Conservation (phyloP, 2,797 vertebrate genomes). For the Pempheris klunzingeri region DNA sequence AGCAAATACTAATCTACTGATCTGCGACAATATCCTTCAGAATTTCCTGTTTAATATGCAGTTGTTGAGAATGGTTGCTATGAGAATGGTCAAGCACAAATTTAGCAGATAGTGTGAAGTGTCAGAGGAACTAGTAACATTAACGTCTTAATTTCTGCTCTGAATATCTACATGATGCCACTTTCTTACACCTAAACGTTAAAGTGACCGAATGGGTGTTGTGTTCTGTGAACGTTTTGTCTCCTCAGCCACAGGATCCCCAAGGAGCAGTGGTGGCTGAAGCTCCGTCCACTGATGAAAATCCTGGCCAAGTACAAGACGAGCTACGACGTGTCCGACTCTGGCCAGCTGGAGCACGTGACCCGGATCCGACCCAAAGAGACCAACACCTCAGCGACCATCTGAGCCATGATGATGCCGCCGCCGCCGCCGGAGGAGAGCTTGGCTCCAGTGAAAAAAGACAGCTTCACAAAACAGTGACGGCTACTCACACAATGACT, state of each 20-base stretch:
- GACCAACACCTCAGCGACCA: constrained; percentile 71
- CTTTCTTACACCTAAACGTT: background rate
- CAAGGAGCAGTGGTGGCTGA: constrained; percentile 97
- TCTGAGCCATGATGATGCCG: constrained; percentile 49
- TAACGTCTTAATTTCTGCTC: no score
- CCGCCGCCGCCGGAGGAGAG: background rate
- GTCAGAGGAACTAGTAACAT: no score
- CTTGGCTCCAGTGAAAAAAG: constrained; percentile 17
- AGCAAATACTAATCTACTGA: no score
- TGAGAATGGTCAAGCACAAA: no score
- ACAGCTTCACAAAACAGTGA: constrained; percentile 46
- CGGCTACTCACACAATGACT: constrained; percentile 37
- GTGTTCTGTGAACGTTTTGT: no score
- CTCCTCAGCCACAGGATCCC: constrained; percentile 93
- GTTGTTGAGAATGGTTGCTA: no score
- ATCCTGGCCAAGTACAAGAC: constrained; percentile 88
- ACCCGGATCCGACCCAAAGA: constrained; percentile 79
- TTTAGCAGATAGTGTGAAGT: no score
- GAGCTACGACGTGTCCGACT: constrained; percentile 92
- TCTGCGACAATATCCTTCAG: no score
- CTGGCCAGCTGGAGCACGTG: constrained; percentile 91
- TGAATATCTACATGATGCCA: background rate
- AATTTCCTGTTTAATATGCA: no score
- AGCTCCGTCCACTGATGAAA: constrained; percentile 96
- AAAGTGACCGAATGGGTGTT: no score